Conservation (phyloP, 2,113 vertebrate genomes). For the Tyrannus savana region DNA sequence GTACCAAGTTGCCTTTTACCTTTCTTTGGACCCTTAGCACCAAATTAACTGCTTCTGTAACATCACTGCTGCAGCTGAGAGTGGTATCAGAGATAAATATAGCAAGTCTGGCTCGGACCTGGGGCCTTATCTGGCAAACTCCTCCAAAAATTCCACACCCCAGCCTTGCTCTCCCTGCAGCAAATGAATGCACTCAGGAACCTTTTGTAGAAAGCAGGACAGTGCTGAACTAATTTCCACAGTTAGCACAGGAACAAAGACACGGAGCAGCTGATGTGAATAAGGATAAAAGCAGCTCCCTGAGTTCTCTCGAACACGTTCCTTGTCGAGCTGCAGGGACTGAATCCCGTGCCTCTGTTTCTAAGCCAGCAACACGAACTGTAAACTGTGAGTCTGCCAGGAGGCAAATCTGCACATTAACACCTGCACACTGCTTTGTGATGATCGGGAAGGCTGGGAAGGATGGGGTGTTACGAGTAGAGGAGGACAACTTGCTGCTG, state of each 20-base stretch:
- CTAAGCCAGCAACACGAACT: not conserved
- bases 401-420: not conserved
- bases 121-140: not conserved
- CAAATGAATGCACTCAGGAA: not conserved
- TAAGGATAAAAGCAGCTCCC: not conserved
- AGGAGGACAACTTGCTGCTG: not conserved
- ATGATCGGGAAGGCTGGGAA: not conserved
- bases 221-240: not conserved
- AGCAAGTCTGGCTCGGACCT: not conserved
- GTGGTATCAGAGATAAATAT: not conserved
- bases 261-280: not conserved
- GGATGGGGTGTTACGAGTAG: not conserved
- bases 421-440: not conserved
- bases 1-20: not conserved
- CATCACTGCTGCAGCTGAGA: not conserved
- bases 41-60: not conserved
- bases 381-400: not conserved
- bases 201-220: not conserved
- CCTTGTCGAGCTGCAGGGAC: not conserved
- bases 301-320: not conserved
- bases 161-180: not conserved
- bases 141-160: not conserved
- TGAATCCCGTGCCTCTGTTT: not conserved
- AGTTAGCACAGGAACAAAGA: not conserved
- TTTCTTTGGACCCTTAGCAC: not conserved